Conservation (phyloP, 2,113 vertebrate genomes). For the Pipra filicauda region DNA sequence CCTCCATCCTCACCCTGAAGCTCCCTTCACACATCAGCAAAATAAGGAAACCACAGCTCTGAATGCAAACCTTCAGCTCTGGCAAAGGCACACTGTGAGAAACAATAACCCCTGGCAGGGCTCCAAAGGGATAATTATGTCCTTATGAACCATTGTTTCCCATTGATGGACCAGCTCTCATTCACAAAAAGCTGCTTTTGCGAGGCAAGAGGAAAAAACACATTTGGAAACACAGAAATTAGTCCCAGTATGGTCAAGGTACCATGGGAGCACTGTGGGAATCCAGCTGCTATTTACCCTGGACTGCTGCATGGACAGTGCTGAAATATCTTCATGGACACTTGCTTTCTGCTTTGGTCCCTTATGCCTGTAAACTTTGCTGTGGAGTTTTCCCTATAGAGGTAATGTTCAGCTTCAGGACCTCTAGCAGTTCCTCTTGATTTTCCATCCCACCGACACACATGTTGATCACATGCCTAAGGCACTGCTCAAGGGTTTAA, state of each 20-base stretch:
- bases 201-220: background rate
- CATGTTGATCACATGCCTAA: background rate
- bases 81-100: background rate
- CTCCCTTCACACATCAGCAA: background rate
- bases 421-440: background rate
- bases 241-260: rapidly evolving
- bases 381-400: background rate
- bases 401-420: background rate
- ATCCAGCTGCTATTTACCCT: background rate
- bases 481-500: background rate
- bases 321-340: background rate
- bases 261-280: background rate
- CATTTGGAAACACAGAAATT: background rate
- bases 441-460: background rate
- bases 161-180: background rate
- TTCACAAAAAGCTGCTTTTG: constrained; percentile 21
- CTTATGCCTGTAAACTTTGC: background rate
- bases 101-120: background rate
- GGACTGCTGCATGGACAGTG: background rate
- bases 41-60: background rate
- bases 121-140: background rate
- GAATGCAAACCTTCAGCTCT: background rate
- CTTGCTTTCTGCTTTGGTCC: background rate
- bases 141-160: background rate
- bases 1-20: background rate